Evolutionary conservation across 2,888 invertebrate genomes (phyloP), one percentile per base, ranked within the genome.

Genomic region (Apocheima hispidaria): DNA sequence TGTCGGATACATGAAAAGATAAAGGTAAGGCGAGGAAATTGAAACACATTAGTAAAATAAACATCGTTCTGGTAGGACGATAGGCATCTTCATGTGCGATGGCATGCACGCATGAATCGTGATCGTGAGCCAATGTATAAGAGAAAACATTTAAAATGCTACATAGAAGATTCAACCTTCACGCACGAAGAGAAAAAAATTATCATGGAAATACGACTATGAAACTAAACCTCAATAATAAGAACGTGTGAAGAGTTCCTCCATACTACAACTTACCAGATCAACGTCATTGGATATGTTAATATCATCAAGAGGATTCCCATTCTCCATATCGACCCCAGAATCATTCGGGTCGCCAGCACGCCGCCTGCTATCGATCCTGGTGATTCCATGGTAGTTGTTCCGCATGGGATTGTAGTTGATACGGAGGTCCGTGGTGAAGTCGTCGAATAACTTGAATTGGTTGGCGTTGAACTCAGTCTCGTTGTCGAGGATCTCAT

Each of bases 401-500:
- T 84, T 84, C 66, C 88, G 82, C 66, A 90, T 68, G 0, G 87
- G 82, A 67, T 86, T 87, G 79, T 86, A 91, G 73, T 82, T 85
- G 68, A 91, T 86, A 51, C 90, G 82, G 16, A 91, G 80, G 65
- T 91, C 92, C 33, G 88, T 86, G 0, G 91, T 87, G 82, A 92
- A 92, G 77, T 92, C 92, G 69, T 92, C 92, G 81, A 84, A 92
- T 35, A 92, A 75, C 76, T 90, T 92, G 83, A 89, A 92, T 76
- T 90, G 89, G 78, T 92, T 92, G 36, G 92, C 92, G 74, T 92
- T 92, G 79, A 91, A 88, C 66, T 91, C 92, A 1, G 90, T 89
- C 23, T 89, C 92, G 73, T 91, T 92, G 78, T 92, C 92, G 61
- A 92, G 81, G 4, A 86, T 72, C 56, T 89, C 88, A 71, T 83